A percentile compares a stretch with the other conserved stretches of the same genome.
Conservation (phyloP, 1,140 invertebrate species). For the Sarcophaga peregrina region DNA sequence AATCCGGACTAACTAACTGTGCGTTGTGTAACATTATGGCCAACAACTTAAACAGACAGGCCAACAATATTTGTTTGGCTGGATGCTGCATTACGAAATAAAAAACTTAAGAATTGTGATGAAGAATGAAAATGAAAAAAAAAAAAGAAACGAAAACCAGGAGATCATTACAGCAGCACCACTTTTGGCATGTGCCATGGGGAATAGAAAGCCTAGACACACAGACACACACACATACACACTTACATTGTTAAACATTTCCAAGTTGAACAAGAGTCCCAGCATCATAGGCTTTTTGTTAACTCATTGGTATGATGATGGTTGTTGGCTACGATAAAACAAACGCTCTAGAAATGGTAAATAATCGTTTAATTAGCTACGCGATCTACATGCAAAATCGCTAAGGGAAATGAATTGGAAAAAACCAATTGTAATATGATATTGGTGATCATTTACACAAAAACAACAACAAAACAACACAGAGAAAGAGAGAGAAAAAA, state of each 20-base stretch:
- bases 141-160: not conserved
- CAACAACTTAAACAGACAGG: too few species aligned
- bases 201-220: constrained; percentile 2
- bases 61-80: too few species aligned
- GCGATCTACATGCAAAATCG: constrained; percentile 41
- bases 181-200: constrained; percentile 36
- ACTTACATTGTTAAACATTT: not conserved
- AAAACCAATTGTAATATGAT: not conserved
- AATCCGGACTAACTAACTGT: too few species aligned
- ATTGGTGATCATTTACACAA: not conserved
- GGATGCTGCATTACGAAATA: too few species aligned
- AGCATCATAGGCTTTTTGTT: not conserved
- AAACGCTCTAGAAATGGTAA: constrained; percentile 34
- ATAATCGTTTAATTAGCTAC: constrained; percentile 41
- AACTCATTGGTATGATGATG: too few species aligned
- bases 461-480: not conserved
- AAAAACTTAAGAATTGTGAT: too few species aligned
- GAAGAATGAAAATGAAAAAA: too few species aligned
- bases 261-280: not conserved
- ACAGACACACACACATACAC: too few species aligned
- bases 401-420: constrained; percentile 26
- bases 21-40: too few species aligned
- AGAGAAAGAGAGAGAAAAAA: not conserved
- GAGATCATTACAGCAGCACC: constrained; percentile 30
- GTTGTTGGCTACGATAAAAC: not conserved